Base-by-base conservation (phyloP, 2,888 invertebrate genomes). In the Thymelicus acteon region DNA sequence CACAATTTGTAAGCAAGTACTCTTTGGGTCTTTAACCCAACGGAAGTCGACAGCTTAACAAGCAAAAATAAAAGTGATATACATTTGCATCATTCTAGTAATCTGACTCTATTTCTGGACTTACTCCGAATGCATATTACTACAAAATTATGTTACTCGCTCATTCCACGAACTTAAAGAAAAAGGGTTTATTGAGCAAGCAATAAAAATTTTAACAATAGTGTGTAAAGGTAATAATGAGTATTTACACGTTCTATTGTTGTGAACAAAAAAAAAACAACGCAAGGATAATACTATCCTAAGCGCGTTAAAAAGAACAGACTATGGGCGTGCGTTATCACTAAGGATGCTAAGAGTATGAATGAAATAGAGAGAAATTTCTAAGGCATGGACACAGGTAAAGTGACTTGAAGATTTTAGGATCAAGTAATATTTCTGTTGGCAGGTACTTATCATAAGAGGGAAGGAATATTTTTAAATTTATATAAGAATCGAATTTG, bases 271-370 rank as follows among this genome's bases (percentile, higher is more conserved):
- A 19, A 54, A 68, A 40, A 49, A 52, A 44, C 31, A 40, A 49
- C 40, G 19, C 31, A 37, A 37, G 37, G 58, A 67, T 60, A 60
- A 72, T 54, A 67, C 54, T 71, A 67, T 58, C 70, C 54, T 63
- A 58, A 58, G 69, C 48, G 74, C 39, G 39, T 69, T 69, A 63
- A 58, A 54, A 54, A 54, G 54, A 54, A 54, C 8, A 15, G 49
- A n/a, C 12, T 49, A 44, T 15, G 24, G 31, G 48, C 63, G 40
- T 60, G 74, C 71, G 67, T 70, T 68, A 66, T 65, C 67, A 72
- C 48, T 48, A 65, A 62, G 44, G 72, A 74, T 61, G 39, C 0
- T 49, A 37, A 60, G 48, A 54, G 24, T 54, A 61, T 68, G 68
- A 68, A 68, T 68, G 61, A 44, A 61, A 61, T 48, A 39, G 67